phyloP scores from a whole-genome alignment of 2,888 invertebrate genomes.

The Lasioglossum malachurum region DNA sequence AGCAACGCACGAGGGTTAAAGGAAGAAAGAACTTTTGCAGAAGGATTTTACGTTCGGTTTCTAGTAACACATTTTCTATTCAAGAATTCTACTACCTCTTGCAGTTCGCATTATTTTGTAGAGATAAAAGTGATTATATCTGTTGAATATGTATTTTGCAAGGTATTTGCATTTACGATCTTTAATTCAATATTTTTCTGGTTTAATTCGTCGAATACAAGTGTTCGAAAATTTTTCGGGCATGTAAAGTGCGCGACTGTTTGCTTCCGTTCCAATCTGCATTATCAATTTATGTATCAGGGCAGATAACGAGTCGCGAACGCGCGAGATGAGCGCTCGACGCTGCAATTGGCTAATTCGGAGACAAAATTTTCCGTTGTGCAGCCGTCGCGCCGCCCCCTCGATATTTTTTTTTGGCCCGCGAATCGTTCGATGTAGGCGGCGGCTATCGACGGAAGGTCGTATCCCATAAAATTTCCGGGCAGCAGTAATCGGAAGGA shows the following conservation, averaged over 20 bases:
- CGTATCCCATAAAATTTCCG: conserved; percentile 81
- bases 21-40: background rate
- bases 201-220: background rate
- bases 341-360: conserved; percentile 17
- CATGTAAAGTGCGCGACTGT: conserved; percentile 26
- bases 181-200: background rate
- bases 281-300: conserved; percentile 35
- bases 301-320: conserved; percentile 29
- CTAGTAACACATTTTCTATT: background rate
- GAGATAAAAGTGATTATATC: background rate
- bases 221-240: background rate
- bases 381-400: background rate
- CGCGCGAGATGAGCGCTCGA: conserved; percentile 3
- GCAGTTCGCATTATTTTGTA: background rate
- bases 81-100: background rate
- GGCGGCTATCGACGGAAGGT: conserved; percentile 72
- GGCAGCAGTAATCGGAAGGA: conserved; percentile 82
- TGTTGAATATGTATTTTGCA: too few relatives aligned
- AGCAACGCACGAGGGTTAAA: background rate
- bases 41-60: too few relatives aligned
- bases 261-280: conserved; percentile 11
- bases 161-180: background rate
- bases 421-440: conserved; percentile 35
- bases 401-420: conserved; percentile 12
- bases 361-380: conserved; percentile 22